These are phyloP conservation scores for Numenius arquata DNA, from an alignment of 2,113 vertebrate genomes.

Conservation along the genomic window DNA sequence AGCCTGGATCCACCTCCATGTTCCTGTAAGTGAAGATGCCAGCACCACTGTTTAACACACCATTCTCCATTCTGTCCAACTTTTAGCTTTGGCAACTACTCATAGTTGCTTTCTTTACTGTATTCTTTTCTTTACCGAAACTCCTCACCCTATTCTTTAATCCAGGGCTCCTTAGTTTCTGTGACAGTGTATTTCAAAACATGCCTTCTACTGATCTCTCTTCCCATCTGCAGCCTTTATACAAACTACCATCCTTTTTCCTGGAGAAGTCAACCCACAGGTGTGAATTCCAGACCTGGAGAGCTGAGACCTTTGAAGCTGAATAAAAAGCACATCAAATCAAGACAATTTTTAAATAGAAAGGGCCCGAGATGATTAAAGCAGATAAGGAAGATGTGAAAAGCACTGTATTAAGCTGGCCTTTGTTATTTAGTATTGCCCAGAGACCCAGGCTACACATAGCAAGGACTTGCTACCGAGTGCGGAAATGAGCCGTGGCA, in stretches of 20 bases:
- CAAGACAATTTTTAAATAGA: neutral
- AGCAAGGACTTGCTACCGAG: conserved; percentile 41
- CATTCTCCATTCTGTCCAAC: neutral
- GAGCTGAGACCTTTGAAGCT: neutral
- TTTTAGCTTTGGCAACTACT: neutral
- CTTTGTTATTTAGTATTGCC: conserved; percentile 38
- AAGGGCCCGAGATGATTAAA: neutral
- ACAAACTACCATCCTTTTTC: neutral
- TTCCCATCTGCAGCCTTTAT: neutral
- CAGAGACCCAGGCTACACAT: neutral
- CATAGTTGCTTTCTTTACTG: neutral
- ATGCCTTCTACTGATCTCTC: neutral
- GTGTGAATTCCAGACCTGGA: neutral
- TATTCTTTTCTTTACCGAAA: neutral
- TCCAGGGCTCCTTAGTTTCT: neutral
- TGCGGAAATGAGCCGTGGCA: conserved; percentile 24
- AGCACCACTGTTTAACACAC: neutral
- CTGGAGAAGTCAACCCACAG: neutral
- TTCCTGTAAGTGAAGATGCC: neutral
- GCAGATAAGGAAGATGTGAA: conserved; percentile 5
- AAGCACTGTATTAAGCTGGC: neutral
- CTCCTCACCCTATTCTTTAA: neutral
- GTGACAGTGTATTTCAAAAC: neutral
- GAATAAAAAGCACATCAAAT: neutral
- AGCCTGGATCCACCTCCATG: neutral